These are phyloP conservation scores for Heliconius ethilla DNA, from an alignment of 2,888 invertebrate genomes.

Conservation along the genomic window DNA sequence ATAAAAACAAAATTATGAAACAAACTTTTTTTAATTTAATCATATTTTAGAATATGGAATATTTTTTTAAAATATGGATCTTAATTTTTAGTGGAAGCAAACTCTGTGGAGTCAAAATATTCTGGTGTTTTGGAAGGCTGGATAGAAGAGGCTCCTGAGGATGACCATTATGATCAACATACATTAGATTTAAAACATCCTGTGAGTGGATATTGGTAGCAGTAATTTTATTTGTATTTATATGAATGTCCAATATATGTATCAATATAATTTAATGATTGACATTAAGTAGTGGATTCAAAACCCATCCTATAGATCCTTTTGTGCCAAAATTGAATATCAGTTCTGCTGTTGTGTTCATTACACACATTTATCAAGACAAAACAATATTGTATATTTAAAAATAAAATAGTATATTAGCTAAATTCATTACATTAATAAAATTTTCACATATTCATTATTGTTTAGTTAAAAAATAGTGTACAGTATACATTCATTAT, in stretches of 20 bases:
- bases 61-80: not conserved
- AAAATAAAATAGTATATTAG: not conserved
- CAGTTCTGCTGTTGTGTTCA: not conserved
- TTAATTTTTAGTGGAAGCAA: constrained; percentile 69
- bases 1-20: not conserved
- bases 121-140: constrained; percentile 90
- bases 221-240: not conserved
- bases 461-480: not conserved
- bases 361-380: not conserved
- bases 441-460: not conserved
- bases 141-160: constrained; percentile 84
- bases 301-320: not conserved
- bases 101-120: constrained; percentile 85
- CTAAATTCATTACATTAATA: not conserved
- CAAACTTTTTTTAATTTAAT: not conserved
- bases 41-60: too few species aligned
- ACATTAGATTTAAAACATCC: constrained; percentile 77
- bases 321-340: not conserved
- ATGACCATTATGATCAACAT: constrained; percentile 80
- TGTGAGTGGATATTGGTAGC: constrained; percentile 57
- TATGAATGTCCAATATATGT: not conserved
- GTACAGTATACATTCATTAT: not conserved
- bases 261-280: not conserved
- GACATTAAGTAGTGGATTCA: not conserved
- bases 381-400: not conserved